These are phyloP conservation scores for Nothobranchius kuhntae DNA, from an alignment of 2,113 vertebrate species.

Conservation along the genomic window DNA sequence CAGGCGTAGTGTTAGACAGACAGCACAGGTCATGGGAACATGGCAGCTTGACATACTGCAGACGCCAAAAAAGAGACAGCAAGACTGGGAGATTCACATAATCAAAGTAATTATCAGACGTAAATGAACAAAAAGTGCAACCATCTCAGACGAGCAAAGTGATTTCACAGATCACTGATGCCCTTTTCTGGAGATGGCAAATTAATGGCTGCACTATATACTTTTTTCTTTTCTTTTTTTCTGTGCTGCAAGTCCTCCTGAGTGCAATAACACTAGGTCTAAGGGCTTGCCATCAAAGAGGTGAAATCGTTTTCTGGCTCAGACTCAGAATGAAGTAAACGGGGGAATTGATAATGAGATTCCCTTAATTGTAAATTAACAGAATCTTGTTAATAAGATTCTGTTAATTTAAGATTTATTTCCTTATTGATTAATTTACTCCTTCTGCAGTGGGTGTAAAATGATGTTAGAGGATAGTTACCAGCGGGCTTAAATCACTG, in stretches of 20 bases:
- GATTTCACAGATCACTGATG: conserved; percentile 85
- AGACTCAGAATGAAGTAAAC: conserved; percentile 53
- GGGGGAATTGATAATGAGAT: conserved; percentile 66
- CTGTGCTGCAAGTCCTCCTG: conserved; percentile 65
- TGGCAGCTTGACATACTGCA: conserved; percentile 71
- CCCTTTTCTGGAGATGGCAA: conserved; percentile 83
- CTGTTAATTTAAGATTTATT: conserved; percentile 74
- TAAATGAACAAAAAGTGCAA: conserved; percentile 84
- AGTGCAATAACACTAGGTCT: conserved; percentile 70
- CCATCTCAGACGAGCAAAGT: conserved; percentile 82
- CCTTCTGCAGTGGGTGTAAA: conserved; percentile 58
- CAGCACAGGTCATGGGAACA: conserved; percentile 51
- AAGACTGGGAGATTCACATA: conserved; percentile 74
- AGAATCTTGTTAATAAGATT: conserved; percentile 74
- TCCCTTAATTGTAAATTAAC: conserved; percentile 76
- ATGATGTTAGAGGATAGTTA: conserved; percentile 64
- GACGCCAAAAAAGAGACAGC: conserved; percentile 70
- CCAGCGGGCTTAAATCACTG: conserved; percentile 53
- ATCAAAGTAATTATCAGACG: conserved; percentile 82
- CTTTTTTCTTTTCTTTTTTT: conserved; percentile 56
- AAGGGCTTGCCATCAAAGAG: conserved; percentile 62
- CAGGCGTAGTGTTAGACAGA: conserved; percentile 65
- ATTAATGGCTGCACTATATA: conserved; percentile 79
- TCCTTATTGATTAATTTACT: conserved; percentile 63
- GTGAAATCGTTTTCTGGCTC: conserved; percentile 62